These are phyloP conservation scores for Bathynomus jamesi DNA, from an alignment of 1,140 invertebrate species.

Conservation along the genomic window DNA sequence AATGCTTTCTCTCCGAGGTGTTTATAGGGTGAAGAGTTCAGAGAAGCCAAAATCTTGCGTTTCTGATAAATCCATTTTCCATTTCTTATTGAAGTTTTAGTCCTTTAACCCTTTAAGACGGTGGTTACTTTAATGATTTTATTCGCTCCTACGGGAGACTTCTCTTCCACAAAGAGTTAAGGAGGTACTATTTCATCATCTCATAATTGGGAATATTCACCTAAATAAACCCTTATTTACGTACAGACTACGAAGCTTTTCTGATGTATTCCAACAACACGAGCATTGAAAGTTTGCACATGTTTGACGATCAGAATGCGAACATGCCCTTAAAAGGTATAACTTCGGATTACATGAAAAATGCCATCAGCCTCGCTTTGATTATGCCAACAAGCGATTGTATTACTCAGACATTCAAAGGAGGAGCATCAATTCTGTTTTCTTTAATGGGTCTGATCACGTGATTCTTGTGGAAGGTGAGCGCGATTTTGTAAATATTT, in stretches of 20 bases:
- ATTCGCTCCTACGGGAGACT: no score
- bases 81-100: no score
- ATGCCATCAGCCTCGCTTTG: conserved; percentile 76
- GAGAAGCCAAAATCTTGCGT: no score
- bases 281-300: conserved; percentile 65
- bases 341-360: conserved; percentile 61
- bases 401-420: conserved; percentile 83
- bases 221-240: no score
- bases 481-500: conserved; percentile 37
- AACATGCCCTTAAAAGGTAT: conserved; percentile 70
- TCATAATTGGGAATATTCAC: no score
- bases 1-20: no score
- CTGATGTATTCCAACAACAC: conserved; percentile 64
- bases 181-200: no score
- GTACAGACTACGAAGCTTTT: conserved; percentile 60
- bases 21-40: no score
- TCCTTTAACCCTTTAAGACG: no score
- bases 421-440: conserved; percentile 71
- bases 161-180: no score
- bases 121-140: no score
- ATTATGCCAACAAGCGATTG: conserved; percentile 59
- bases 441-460: conserved; percentile 69
- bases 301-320: conserved; percentile 58
- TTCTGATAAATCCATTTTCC: no score
- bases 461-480: conserved; percentile 58